These are phyloP conservation scores for Amitus sp. DNA, from an alignment of 2,888 invertebrate genomes.

Conservation along the genomic window DNA sequence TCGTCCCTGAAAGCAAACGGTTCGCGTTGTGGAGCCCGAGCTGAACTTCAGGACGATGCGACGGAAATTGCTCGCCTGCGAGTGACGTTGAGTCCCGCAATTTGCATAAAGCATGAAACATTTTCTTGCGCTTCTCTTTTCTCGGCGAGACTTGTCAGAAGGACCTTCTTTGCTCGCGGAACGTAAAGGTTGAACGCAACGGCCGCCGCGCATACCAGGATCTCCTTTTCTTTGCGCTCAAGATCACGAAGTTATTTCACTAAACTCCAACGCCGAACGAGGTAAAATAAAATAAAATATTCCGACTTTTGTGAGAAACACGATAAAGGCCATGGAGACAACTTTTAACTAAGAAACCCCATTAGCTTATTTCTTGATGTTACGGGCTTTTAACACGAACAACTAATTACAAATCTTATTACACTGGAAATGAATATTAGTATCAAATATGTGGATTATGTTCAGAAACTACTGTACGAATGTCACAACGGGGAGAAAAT, in stretches of 20 bases:
- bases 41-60: no score
- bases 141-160: conserved; percentile 28
- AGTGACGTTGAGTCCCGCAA: conserved; percentile 22
- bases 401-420: neutral
- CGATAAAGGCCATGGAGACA: conserved; percentile 23
- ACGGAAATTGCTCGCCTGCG: neutral
- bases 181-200: conserved; percentile 42
- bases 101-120: conserved; percentile 38
- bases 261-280: conserved; percentile 19
- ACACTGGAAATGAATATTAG: no score
- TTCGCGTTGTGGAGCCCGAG: no score
- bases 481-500: no score
- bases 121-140: conserved; percentile 26
- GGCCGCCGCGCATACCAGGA: conserved; percentile 36
- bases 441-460: no score
- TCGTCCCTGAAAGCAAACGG: conserved; percentile 10
- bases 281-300: conserved; percentile 16
- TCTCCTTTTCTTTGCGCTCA: conserved; percentile 31
- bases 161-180: conserved; percentile 28
- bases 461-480: no score
- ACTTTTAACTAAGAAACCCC: conserved; percentile 18
- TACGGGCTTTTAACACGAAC: no score
- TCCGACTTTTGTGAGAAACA: conserved; percentile 17
- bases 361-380: conserved; percentile 13
- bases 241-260: conserved; percentile 30